Evolutionary conservation across 1,140 invertebrate genomes (phyloP), one percentile per base, ranked within the genome.

Genomic region (Drosophila navojoa): DNA sequence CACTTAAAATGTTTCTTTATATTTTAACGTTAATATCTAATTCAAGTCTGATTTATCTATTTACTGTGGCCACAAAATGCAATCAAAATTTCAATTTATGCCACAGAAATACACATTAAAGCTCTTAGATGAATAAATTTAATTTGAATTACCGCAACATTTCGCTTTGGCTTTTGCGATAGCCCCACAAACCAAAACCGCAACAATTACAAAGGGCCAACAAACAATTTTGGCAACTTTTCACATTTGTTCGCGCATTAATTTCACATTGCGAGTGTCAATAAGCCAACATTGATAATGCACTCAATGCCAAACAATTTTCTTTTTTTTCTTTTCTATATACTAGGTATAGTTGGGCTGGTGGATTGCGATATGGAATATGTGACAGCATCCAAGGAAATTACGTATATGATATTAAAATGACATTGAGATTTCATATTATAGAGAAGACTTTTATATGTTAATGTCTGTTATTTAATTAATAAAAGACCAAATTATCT

Each of bases 151-250:
- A 45, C 67, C 71, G 19, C 71, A 74, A 16, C 63, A 75, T 76
- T 80, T 81, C 68, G 57, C 38, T 76, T 52, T 62, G 32, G 47
- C 47, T 77, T 63, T 75, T 32, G 22, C 50, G 29, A 44, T 52
- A 49, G 52, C 57, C 47, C 52, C 9, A 5, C 27, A 69, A 55
- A 38, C 58, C 38, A 53, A 62, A 75, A 75, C 79, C 79, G 15
- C 82, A 87, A 70, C 71, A 71, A 82, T 77, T 80, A 73, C 76
- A 87, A 82, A 79, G 62, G 38, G 49, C 38, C 79, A 81, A 70
- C 66, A 87, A 42, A 76, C 71, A 82, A 79, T 82, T 81, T 75
- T 86, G 72, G 66, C 82, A 82, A 79, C 71, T 82, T 86, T 79
- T 49, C 82, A 70, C 84, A 79, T 79, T 86, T 75, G 29, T 64